These are phyloP conservation scores for Nomada fabriciana DNA, from an alignment of 2,888 invertebrate species.

Conservation along the genomic window DNA sequence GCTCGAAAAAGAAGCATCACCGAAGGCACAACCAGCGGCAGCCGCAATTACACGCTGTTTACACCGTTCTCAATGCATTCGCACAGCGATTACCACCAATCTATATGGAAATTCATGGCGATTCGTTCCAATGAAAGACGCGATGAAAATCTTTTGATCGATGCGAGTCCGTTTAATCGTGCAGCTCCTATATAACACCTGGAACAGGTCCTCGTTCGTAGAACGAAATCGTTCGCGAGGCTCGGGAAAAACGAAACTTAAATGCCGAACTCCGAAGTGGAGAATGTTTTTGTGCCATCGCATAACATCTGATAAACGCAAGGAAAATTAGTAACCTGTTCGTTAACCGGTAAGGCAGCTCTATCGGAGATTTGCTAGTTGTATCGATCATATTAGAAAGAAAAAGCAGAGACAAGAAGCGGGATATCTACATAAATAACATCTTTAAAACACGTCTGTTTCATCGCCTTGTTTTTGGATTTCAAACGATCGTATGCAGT, in stretches of 20 bases:
- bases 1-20: neutral
- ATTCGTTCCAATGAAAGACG: neutral
- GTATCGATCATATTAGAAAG: constrained; percentile 71
- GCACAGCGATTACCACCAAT: constrained; percentile 27
- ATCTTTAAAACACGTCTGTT: constrained; percentile 14
- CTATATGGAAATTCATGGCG: constrained; percentile 38
- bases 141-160: neutral
- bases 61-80: constrained; percentile 27
- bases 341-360: constrained; percentile 78
- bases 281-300: constrained; percentile 65
- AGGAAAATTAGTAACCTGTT: constrained; percentile 79
- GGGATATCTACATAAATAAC: neutral
- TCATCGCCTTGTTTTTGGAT: constrained; percentile 47
- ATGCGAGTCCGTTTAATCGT: neutral
- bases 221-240: neutral
- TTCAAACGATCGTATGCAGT: constrained; percentile 32
- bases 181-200: neutral
- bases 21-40: neutral
- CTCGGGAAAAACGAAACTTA: neutral
- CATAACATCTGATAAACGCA: constrained; percentile 74
- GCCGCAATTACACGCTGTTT: constrained; percentile 32
- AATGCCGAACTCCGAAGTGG: constrained; percentile 13
- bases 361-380: constrained; percentile 79
- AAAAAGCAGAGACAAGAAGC: no score
- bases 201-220: neutral